Evolutionary conservation across 2,888 invertebrate species (phyloP).

Genomic region (Lithophane ornitopus): DNA sequence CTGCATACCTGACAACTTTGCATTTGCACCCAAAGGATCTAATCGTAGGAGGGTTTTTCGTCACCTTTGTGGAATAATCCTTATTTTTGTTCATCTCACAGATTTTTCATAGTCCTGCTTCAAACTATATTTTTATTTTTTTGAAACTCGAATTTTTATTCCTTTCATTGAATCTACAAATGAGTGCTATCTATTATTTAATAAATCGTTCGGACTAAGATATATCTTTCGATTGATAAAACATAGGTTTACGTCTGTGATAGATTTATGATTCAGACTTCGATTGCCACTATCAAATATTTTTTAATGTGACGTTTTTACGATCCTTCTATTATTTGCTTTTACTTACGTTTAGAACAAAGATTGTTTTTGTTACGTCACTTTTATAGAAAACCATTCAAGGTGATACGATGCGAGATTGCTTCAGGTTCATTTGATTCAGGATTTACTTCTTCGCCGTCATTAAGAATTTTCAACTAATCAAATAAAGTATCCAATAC

Average conservation of each 20-base stretch:
- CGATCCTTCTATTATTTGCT: constrained; percentile 13
- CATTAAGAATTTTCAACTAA: constrained; percentile 18
- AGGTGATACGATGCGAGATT: constrained; percentile 32
- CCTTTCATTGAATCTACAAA: background rate
- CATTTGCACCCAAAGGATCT: background rate
- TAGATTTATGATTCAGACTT: constrained; percentile 43
- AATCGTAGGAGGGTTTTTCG: background rate
- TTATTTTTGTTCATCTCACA: background rate
- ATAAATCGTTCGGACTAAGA: constrained; percentile 12
- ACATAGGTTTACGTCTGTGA: constrained; percentile 25
- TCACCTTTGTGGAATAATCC: no score
- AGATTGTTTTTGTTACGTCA: constrained; percentile 1
- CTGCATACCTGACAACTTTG: background rate
- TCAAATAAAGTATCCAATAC: constrained; percentile 9
- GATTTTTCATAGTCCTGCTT: background rate
- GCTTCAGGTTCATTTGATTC: constrained; percentile 35
- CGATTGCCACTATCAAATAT: constrained; percentile 32
- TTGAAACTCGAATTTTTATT: background rate
- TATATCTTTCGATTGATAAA: constrained; percentile 31
- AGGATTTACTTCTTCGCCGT: constrained; percentile 43
- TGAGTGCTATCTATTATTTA: constrained; percentile 7
- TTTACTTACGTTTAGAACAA: constrained; percentile 29
- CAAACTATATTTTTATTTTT: background rate
- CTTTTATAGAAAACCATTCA: constrained; percentile 23
- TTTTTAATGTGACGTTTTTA: constrained; percentile 32